Evolutionary conservation across 1,140 invertebrate genomes (phyloP).

Genomic region (Drosophila asahinai): DNA sequence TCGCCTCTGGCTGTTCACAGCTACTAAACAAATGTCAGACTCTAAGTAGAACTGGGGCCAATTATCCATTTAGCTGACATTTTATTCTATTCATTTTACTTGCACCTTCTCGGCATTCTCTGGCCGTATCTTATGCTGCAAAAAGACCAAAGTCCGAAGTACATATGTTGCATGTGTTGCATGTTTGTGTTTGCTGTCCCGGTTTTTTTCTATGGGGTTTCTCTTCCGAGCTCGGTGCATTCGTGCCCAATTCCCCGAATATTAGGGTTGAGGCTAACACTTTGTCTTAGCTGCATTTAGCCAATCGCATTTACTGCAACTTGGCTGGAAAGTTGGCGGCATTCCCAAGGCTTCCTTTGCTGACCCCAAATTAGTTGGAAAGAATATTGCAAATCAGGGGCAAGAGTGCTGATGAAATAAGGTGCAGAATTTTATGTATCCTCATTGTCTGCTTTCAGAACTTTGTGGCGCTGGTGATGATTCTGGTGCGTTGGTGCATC

Average conservation of each 20-base stretch:
- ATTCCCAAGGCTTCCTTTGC: conserved; percentile 55
- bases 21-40: conserved; percentile 54
- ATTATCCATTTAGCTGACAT: conserved; percentile 57
- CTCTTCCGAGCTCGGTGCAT: conserved; percentile 14
- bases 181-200: conserved; percentile 20
- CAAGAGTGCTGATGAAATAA: conserved; percentile 51
- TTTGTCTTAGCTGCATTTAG: conserved; percentile 45
- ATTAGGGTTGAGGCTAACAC: conserved; percentile 69
- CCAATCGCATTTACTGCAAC: conserved; percentile 32
- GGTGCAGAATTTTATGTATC: conserved; percentile 5
- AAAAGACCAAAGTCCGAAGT: conserved; percentile 41
- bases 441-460: conserved; percentile 87
- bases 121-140: conserved; percentile 34
- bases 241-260: conserved; percentile 43
- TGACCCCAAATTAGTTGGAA: conserved; percentile 35
- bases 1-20: conserved; percentile 51
- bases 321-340: conserved; percentile 34
- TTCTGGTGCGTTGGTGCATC: conserved; percentile 93
- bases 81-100: conserved; percentile 40
- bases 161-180: conserved; percentile 45
- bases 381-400: conserved; percentile 10
- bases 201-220: conserved; percentile 45
- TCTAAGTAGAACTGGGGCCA: conserved; percentile 52
- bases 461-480: conserved; percentile 93
- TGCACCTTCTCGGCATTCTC: conserved; percentile 12